Conservation (phyloP, 2,797 vertebrate genomes). For the Syncerus caffer region DNA sequence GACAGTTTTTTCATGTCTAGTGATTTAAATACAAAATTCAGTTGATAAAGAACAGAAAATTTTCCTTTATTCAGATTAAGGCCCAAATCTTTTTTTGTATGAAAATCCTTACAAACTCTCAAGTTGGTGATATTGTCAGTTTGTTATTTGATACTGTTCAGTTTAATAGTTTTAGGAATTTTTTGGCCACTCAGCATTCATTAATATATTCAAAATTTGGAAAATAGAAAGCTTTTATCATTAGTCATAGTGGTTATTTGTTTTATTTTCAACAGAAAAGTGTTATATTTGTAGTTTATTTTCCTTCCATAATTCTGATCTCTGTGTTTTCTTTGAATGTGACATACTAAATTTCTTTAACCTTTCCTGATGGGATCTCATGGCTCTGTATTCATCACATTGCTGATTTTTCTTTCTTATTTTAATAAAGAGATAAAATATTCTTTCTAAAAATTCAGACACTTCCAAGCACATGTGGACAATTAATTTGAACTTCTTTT, state of each 20-base stretch:
- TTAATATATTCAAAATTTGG: conserved; percentile 25
- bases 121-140: neutral
- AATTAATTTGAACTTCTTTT: neutral
- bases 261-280: neutral
- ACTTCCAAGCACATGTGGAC: neutral
- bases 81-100: neutral
- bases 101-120: neutral
- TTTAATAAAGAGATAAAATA: conserved; percentile 8
- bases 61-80: neutral
- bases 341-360: neutral
- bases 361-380: neutral
- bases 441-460: conserved; percentile 22
- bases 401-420: neutral
- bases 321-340: conserved; percentile 5
- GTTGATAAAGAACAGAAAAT: neutral
- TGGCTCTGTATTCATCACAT: neutral
- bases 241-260: neutral
- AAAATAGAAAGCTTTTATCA: neutral
- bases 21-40: neutral
- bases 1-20: neutral
- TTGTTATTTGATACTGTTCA: neutral
- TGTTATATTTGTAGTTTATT: neutral
- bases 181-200: neutral
- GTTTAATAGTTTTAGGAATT: conserved; percentile 15
- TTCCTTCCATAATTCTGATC: neutral